phyloP scores from a whole-genome alignment of 1,140 invertebrate genomes.

The Caerostris darwini region DNA sequence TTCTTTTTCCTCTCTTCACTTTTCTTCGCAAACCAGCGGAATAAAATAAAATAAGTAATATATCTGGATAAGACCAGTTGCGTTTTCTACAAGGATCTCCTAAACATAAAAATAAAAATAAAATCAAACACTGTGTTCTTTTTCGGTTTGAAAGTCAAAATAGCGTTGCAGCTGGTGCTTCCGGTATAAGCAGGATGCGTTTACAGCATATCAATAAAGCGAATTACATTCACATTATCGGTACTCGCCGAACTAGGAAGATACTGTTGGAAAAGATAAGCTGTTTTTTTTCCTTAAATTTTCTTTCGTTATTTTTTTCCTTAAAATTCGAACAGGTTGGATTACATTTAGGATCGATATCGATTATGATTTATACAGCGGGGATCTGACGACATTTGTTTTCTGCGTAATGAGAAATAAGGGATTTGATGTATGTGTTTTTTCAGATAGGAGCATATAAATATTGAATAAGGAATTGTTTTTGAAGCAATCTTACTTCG shows the following conservation, averaged over 20 bases:
- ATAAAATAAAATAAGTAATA: constrained; percentile 59
- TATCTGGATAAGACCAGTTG: constrained; percentile 57
- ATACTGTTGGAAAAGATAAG: background rate
- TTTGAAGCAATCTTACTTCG: background rate
- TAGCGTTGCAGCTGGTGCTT: constrained; percentile 50
- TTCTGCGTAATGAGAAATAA: background rate
- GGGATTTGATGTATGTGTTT: background rate
- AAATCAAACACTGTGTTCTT: background rate
- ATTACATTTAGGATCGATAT: constrained; percentile 41
- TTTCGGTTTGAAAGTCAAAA: constrained; percentile 68
- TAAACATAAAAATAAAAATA: background rate
- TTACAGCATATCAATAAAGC: constrained; percentile 65
- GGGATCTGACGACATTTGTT: background rate
- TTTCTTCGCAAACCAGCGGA: background rate
- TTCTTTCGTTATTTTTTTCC: background rate
- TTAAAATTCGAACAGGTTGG: constrained; percentile 60
- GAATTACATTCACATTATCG: constrained; percentile 67
- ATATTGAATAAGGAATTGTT: background rate
- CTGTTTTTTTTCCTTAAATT: too few relatives aligned
- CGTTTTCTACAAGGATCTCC: constrained; percentile 14
- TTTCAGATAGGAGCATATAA: background rate
- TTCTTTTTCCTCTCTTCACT: background rate
- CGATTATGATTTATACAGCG: constrained; percentile 8
- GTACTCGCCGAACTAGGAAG: constrained; percentile 9
- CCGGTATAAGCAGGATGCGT: background rate